Evolutionary conservation across 2,888 invertebrate species (phyloP).

Genomic region (Heliconius ethilla): DNA sequence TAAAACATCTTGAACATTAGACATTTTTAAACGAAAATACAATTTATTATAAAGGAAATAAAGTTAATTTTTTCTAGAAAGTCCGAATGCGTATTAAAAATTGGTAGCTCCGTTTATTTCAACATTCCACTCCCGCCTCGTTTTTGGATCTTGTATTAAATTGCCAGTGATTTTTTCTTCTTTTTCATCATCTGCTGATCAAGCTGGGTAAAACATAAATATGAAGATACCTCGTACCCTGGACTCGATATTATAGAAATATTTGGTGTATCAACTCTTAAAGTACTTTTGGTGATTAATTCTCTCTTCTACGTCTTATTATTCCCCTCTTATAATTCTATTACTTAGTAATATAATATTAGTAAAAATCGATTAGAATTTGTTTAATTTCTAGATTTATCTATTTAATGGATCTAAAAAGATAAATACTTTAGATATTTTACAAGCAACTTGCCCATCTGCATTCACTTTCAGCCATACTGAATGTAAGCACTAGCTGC

Average conservation of each 20-base stretch:
- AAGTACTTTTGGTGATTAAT: background rate
- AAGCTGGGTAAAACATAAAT: slow-evolving; percentile 44
- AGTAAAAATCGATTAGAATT: too few species aligned
- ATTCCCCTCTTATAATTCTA: too few species aligned
- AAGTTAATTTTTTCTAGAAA: slow-evolving; percentile 56
- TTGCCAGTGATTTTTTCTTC: slow-evolving; percentile 72
- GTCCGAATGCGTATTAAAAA: slow-evolving; percentile 64
- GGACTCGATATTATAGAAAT: background rate
- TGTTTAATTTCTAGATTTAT: too few species aligned
- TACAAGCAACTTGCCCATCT: too few species aligned
- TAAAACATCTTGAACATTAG: slow-evolving; percentile 46
- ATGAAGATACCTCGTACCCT: background rate
- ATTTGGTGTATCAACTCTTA: background rate
- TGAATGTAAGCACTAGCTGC: too few species aligned
- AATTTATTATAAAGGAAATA: slow-evolving; percentile 54
- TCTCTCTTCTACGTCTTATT: too few species aligned
- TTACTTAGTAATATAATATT: too few species aligned
- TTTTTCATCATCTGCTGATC: slow-evolving; percentile 62
- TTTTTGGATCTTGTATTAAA: slow-evolving; percentile 75
- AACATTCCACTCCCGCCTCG: slow-evolving; percentile 70
- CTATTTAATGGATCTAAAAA: too few species aligned
- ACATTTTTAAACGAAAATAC: slow-evolving; percentile 48
- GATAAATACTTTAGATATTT: too few species aligned
- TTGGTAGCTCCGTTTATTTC: slow-evolving; percentile 73
- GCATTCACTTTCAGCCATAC: too few species aligned